Evolutionary conservation across 2,888 invertebrate species (phyloP).

Genomic region (Heliconius hortense): DNA sequence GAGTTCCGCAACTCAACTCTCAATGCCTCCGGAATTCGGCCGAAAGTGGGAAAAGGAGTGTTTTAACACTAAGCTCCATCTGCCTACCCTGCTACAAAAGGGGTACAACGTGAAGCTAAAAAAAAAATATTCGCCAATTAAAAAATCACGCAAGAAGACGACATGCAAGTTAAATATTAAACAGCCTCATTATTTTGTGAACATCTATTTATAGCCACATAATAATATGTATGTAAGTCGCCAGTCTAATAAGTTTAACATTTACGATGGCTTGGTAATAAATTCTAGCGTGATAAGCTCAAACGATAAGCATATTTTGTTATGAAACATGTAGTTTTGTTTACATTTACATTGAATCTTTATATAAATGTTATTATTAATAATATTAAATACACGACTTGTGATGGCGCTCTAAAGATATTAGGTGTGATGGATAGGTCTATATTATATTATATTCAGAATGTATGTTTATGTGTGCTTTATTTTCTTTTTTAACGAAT

Average conservation of each 20-base stretch:
- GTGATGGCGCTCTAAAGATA: neutral
- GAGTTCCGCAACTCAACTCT: too few species aligned
- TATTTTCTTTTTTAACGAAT: neutral
- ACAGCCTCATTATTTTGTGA: neutral
- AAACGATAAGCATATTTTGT: constrained; percentile 35
- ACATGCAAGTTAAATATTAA: neutral
- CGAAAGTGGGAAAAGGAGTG: too few species aligned
- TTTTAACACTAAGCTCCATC: too few species aligned
- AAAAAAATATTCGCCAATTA: neutral
- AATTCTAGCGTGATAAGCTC: constrained; percentile 33
- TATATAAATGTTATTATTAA: constrained; percentile 20
- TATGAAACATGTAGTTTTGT: constrained; percentile 34
- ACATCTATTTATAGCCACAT: constrained; percentile 2
- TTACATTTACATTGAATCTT: constrained; percentile 25
- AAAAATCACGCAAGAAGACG: neutral
- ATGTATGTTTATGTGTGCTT: neutral
- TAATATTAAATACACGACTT: constrained; percentile 9
- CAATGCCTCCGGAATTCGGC: too few species aligned
- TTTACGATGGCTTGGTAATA: constrained; percentile 34
- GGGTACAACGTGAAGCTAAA: too few species aligned
- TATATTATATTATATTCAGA: neutral
- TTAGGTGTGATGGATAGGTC: neutral
- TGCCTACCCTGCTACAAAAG: too few species aligned
- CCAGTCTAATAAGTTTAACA: constrained; percentile 29
- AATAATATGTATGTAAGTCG: constrained; percentile 5